Conservation (phyloP, 2,888 invertebrate genomes). For the Calephelis perditalis region DNA sequence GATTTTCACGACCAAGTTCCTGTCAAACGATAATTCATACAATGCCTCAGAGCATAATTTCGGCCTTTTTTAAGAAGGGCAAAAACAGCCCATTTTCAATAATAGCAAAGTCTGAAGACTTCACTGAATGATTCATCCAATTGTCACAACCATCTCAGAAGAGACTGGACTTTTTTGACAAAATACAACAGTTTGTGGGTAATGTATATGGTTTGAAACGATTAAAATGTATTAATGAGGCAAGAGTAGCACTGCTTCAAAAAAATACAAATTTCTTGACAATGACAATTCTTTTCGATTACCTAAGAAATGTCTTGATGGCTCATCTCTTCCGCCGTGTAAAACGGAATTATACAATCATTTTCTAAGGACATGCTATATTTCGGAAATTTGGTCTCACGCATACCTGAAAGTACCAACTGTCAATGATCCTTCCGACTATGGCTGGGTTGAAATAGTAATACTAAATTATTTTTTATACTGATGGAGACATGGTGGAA, state of each 20-base stretch:
- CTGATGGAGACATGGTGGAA: too few relatives aligned
- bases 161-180: not conserved
- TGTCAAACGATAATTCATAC: too few relatives aligned
- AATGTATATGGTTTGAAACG: too few relatives aligned
- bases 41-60: too few relatives aligned
- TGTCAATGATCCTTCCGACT: not conserved
- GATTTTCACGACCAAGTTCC: too few relatives aligned
- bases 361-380: not conserved
- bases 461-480: too few relatives aligned
- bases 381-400: not conserved
- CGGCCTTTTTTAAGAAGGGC: too few relatives aligned
- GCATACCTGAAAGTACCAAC: constrained; percentile 1
- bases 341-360: not conserved
- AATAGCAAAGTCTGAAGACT: too few relatives aligned
- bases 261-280: not conserved
- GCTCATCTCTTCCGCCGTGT: constrained; percentile 2
- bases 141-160: not conserved
- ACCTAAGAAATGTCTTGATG: constrained; percentile 4
- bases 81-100: too few relatives aligned
- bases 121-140: not conserved
- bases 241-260: not conserved
- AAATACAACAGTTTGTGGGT: not conserved
- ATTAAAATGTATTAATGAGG: not conserved
- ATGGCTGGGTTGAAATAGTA: not conserved
- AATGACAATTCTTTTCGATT: not conserved